Conservation (phyloP, 2,113 vertebrate species). For the Pseudopodoces humilis region DNA sequence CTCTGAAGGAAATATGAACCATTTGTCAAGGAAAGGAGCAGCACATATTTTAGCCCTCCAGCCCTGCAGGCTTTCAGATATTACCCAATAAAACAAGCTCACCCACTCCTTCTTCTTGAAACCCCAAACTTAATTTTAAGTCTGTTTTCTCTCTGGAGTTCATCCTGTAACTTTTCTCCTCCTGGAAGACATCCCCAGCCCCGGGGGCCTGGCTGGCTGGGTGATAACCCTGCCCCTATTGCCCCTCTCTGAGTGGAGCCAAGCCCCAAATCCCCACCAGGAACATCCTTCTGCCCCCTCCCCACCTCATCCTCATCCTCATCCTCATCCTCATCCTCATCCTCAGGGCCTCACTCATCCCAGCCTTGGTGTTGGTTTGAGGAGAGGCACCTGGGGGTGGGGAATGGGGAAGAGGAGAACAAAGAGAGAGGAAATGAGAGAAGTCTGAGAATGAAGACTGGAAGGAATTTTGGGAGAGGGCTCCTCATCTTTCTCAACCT, state of each 20-base stretch:
- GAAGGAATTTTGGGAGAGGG: neutral
- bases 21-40: conserved; percentile 26
- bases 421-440: neutral
- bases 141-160: neutral
- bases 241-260: neutral
- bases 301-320: neutral
- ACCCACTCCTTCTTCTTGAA: neutral
- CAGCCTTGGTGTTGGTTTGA: neutral
- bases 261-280: neutral
- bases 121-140: neutral
- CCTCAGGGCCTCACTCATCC: neutral
- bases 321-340: neutral
- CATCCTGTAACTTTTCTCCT: neutral
- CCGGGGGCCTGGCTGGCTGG: neutral
- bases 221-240: neutral
- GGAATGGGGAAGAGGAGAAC: neutral
- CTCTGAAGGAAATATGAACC: conserved; percentile 14
- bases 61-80: neutral
- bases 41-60: neutral
- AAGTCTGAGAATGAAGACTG: neutral
- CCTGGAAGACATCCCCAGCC: neutral
- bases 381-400: neutral
- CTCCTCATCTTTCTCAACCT: neutral
- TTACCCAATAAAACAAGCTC: conserved; percentile 15
- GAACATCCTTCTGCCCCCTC: neutral